These are phyloP conservation scores for Fissipunctia ypsillon DNA, from an alignment of 2,888 invertebrate species.

Conservation along the genomic window DNA sequence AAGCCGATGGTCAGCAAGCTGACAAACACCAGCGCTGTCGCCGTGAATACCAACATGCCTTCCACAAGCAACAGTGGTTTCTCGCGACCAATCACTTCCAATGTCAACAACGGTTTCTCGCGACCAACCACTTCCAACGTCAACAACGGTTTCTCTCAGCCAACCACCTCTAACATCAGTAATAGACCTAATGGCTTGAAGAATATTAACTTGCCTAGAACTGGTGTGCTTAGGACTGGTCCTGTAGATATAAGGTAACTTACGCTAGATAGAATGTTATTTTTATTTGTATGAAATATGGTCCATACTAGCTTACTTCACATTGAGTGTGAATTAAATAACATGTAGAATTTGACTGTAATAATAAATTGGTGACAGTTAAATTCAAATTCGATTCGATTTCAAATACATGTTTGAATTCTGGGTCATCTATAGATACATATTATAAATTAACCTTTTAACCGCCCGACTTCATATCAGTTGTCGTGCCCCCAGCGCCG, in stretches of 20 bases:
- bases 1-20: slow-evolving; percentile 44
- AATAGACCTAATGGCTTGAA: slow-evolving; percentile 55
- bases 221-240: slow-evolving; percentile 26
- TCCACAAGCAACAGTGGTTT: slow-evolving; percentile 55
- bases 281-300: not conserved
- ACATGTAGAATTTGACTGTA: not conserved
- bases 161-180: slow-evolving; percentile 39
- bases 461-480: too few species aligned
- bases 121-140: slow-evolving; percentile 16
- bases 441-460: not conserved
- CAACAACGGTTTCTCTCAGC: slow-evolving; percentile 34
- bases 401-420: not conserved
- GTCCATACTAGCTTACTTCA: not conserved
- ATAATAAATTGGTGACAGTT: not conserved
- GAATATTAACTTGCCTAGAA: slow-evolving; percentile 52
- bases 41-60: slow-evolving; percentile 36
- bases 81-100: slow-evolving; percentile 18
- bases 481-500: too few species aligned
- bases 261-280: not conserved
- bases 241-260: slow-evolving; percentile 36
- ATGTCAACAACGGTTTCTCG: slow-evolving; percentile 29
- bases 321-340: not conserved
- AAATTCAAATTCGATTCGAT: not conserved
- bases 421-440: not conserved
- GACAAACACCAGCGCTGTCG: slow-evolving; percentile 18